phyloP scores from a whole-genome alignment of 2,888 invertebrate genomes.

The Callinectes sapidus region DNA sequence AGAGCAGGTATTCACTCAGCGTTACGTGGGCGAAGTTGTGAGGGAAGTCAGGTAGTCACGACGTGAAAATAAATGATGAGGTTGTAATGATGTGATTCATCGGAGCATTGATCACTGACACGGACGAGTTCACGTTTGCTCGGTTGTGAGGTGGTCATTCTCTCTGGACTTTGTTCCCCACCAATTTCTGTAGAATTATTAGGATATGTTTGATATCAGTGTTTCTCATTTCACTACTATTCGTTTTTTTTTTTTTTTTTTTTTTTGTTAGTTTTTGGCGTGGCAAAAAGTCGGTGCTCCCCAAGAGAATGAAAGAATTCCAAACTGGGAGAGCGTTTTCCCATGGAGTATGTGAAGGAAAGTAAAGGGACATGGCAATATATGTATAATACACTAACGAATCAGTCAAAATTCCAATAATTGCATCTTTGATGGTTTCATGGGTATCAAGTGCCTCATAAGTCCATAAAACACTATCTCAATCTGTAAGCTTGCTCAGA shows the following conservation, averaged over 20 bases:
- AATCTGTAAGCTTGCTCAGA: not conserved
- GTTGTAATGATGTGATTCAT: not conserved
- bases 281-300: not conserved
- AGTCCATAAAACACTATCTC: not conserved
- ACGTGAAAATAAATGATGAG: not conserved
- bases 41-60: not conserved
- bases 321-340: not conserved
- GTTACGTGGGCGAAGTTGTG: not conserved
- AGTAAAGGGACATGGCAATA: not conserved
- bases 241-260: not conserved
- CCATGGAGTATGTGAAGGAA: not conserved
- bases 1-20: not conserved
- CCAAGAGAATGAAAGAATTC: not conserved
- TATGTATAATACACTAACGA: too few relatives aligned
- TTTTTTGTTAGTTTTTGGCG: too few relatives aligned
- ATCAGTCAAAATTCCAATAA: too few relatives aligned
- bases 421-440: too few relatives aligned
- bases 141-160: not conserved
- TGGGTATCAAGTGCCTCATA: too few relatives aligned
- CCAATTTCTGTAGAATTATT: not conserved
- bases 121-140: not conserved
- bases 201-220: not conserved
- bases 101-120: not conserved
- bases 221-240: not conserved
- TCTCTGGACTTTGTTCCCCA: not conserved